Base-by-base conservation (phyloP, 2,797 vertebrate genomes). In the Phoxinus dragarum region DNA sequence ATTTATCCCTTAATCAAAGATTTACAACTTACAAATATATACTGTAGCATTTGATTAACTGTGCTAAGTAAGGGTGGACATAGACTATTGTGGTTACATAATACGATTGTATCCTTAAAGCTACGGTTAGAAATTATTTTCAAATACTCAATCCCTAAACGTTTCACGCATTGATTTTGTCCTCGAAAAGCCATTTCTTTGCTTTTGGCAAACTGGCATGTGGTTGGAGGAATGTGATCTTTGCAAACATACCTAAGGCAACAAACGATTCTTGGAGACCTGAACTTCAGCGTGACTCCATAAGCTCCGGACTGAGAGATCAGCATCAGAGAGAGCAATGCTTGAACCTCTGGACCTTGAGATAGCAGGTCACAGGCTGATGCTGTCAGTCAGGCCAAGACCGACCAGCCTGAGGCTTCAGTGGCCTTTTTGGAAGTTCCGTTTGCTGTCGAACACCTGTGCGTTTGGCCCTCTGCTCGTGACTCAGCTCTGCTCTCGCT, bases 371-470 rank as follows among this genome's bases (percentile, higher is more conserved):
- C 73, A 42, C 90, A 89, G 68, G 67, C 81, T 89, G 86, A 91
- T 81, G 81, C 88, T 89, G 38, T 87, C 77, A 91, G 85, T 85
- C 92, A 92, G 92, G 88, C 88, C 92, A 90, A 89, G 86, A 61
- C 89, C 87, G 91, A 92, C 90, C 89, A 90, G 92, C 94, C 93
- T 77, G 61, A 90, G 93, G 94, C 92, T 88, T 90, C 42, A 54
- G 71, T 82, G 89, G 88, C 88, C 90, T 89, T 91, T 93, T 88
- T 84, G 80, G 79, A 78, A 87, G 82, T 90, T 80, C 80, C 88
- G 86, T 91, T 86, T 88, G 83, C 86, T 90, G 92, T 90, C 90
- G 90, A 90, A 81, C 86, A 92, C 89, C 86, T 89, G 78, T 88
- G 64, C 86, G 82, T 74, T 84, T 92, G 92, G 88, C 84, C 88